These are phyloP conservation scores for Ambastaia sidthimunki DNA, from an alignment of 2,797 vertebrate species.

Conservation along the genomic window DNA sequence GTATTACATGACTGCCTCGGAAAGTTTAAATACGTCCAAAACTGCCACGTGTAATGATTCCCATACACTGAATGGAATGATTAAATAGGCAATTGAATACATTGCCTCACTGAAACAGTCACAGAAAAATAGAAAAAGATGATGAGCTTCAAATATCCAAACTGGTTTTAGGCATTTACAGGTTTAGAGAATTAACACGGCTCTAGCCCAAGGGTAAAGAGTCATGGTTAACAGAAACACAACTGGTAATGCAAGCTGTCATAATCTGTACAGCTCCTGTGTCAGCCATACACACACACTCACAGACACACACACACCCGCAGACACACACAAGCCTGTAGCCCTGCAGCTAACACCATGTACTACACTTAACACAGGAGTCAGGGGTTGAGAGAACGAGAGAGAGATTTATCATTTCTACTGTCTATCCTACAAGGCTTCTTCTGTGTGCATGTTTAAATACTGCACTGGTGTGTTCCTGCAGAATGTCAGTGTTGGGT, in stretches of 20 bases:
- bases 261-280: constrained; percentile 47
- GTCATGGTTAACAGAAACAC: constrained; percentile 51
- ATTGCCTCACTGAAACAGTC: not conserved
- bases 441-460: not conserved
- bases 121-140: constrained; percentile 8
- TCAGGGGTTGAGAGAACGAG: constrained; percentile 35
- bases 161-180: constrained; percentile 55
- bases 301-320: not conserved
- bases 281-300: constrained; percentile 23
- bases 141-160: constrained; percentile 30
- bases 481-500: not conserved
- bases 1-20: constrained; percentile 19
- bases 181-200: constrained; percentile 62
- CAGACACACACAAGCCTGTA: constrained; percentile 40
- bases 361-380: constrained; percentile 57
- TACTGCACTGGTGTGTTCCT: not conserved
- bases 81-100: not conserved
- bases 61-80: not conserved
- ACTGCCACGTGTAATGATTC: constrained; percentile 2
- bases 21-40: constrained; percentile 11
- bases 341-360: constrained; percentile 50
- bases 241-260: constrained; percentile 63
- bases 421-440: not conserved
- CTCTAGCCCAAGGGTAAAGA: constrained; percentile 57
- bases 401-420: constrained; percentile 46